A percentile compares a stretch with the other conserved stretches of the same genome.
Evolutionary conservation across 1,140 invertebrate genomes (phyloP).

Genomic region (Lucilia sericata): DNA sequence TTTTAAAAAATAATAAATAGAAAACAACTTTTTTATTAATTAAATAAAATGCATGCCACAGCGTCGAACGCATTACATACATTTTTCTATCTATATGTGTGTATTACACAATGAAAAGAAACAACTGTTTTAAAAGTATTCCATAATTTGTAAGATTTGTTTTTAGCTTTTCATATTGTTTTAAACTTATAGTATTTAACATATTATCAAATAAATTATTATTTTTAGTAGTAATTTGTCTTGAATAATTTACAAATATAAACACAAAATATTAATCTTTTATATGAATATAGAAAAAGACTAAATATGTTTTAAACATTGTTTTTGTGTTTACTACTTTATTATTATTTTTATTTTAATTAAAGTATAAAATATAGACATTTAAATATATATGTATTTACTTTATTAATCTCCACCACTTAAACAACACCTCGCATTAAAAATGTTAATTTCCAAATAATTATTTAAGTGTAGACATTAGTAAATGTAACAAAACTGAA

Average conservation of each 20-base stretch:
- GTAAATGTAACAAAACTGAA: background rate
- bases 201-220: too few relatives aligned
- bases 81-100: too few relatives aligned
- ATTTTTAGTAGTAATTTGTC: too few relatives aligned
- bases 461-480: background rate
- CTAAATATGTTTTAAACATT: too few relatives aligned
- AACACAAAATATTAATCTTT: too few relatives aligned
- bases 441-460: slow-evolving; percentile 17
- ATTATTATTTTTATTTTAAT: background rate
- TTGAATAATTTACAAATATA: too few relatives aligned
- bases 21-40: background rate
- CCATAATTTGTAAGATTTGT: too few relatives aligned
- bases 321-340: background rate
- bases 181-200: too few relatives aligned
- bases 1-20: background rate
- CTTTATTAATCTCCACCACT: slow-evolving; percentile 7
- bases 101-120: too few relatives aligned
- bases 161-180: too few relatives aligned
- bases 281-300: too few relatives aligned
- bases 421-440: slow-evolving; percentile 5
- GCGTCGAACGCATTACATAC: background rate
- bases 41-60: background rate
- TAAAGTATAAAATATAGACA: background rate
- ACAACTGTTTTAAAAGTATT: too few relatives aligned
- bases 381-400: background rate